Evolutionary conservation across 2,113 vertebrate species (phyloP).

Genomic region (Phocoena sinus): DNA sequence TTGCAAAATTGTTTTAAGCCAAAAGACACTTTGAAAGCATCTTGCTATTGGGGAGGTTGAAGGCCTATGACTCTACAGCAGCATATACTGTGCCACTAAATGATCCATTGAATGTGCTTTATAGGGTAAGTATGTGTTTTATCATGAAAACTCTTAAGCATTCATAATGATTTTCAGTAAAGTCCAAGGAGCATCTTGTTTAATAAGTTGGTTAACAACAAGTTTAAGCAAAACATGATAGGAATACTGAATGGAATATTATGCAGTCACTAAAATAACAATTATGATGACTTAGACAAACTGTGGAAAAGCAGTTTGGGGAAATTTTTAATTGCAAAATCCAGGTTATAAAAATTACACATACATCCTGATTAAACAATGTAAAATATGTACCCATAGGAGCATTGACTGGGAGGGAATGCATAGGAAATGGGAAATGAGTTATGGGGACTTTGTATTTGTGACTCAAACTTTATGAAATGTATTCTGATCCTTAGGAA

Average conservation of each 20-base stretch:
- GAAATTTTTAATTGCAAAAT: neutral
- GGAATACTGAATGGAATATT: neutral
- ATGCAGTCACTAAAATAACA: neutral
- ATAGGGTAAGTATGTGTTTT: neutral
- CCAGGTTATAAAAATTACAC: neutral
- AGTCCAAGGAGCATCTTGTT: neutral
- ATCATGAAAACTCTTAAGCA: neutral
- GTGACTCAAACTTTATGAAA: neutral
- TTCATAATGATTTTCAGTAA: neutral
- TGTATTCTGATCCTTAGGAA: neutral
- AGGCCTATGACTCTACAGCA: neutral
- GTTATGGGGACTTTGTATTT: neutral
- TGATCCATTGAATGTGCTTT: neutral
- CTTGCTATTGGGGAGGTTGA: neutral
- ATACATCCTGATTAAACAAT: neutral
- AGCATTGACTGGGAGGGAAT: neutral
- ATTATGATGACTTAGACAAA: neutral
- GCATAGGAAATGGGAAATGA: neutral
- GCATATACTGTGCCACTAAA: neutral
- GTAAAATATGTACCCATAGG: neutral
- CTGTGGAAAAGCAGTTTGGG: neutral
- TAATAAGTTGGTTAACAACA: neutral
- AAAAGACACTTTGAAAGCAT: neutral
- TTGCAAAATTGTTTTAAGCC: neutral
- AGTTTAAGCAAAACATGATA: neutral